These are phyloP conservation scores for Philotrypesis tridentata DNA, from an alignment of 1,140 invertebrate species.

Conservation along the genomic window DNA sequence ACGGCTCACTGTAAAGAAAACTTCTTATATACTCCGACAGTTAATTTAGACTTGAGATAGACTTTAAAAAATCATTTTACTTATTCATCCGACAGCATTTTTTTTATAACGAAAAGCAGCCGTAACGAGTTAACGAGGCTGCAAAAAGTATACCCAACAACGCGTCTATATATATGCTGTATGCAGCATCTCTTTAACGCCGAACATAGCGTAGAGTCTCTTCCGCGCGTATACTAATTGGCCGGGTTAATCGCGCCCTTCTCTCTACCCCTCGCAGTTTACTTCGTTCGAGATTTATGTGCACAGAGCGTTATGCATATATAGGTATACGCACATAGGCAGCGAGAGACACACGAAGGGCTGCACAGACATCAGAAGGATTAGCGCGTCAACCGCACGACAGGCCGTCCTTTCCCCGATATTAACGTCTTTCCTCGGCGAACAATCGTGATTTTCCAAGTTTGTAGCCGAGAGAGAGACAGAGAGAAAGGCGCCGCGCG, in stretches of 20 bases:
- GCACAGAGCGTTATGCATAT: slow-evolving; percentile 6
- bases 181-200: slow-evolving; percentile 42
- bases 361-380: slow-evolving; percentile 52
- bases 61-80: too few relatives aligned
- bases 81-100: too few relatives aligned
- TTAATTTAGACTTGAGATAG: too few relatives aligned
- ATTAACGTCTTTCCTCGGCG: slow-evolving; percentile 50
- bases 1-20: too few relatives aligned
- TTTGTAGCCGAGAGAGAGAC: not conserved
- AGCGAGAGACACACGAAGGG: slow-evolving; percentile 9
- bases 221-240: slow-evolving; percentile 57
- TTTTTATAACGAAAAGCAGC: too few relatives aligned
- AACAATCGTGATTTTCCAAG: not conserved
- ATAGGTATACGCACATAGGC: not conserved
- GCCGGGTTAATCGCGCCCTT: slow-evolving; percentile 52
- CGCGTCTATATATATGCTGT: too few relatives aligned
- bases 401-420: slow-evolving; percentile 44
- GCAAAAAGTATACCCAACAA: too few relatives aligned
- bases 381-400: slow-evolving; percentile 60
- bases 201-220: not conserved
- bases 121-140: too few relatives aligned
- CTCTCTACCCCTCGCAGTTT: slow-evolving; percentile 50
- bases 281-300: slow-evolving; percentile 56
- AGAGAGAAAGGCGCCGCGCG: too few relatives aligned
- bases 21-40: too few relatives aligned